phyloP scores from a whole-genome alignment of 1,140 invertebrate species.

The Venturia canescens region DNA sequence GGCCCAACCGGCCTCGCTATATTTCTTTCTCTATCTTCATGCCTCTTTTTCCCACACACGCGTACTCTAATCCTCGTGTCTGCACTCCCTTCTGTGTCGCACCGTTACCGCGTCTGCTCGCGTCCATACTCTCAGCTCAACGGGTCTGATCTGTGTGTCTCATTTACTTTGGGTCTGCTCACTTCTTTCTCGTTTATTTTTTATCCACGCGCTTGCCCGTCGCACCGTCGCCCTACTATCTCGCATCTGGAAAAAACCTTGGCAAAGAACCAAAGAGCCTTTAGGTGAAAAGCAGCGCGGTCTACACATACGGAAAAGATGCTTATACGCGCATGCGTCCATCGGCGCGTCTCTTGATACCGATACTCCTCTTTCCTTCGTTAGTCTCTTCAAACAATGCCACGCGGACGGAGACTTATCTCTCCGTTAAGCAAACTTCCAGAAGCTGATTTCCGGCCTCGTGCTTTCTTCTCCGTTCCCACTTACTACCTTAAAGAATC shows the following conservation, averaged over 20 bases:
- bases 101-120: neutral
- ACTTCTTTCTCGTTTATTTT: neutral
- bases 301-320: neutral
- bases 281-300: neutral
- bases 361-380: conserved; percentile 42
- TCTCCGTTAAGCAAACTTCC: conserved; percentile 39
- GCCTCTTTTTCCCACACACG: neutral
- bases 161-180: neutral
- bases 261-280: conserved; percentile 38
- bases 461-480: neutral
- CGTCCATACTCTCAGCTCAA: neutral
- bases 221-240: conserved; percentile 11
- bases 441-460: conserved; percentile 26
- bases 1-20: no score
- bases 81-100: neutral
- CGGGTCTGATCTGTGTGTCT: neutral
- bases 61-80: neutral
- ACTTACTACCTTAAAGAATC: neutral
- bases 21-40: conserved; percentile 16
- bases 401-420: conserved; percentile 34
- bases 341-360: conserved; percentile 16
- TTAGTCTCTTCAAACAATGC: conserved; percentile 47
- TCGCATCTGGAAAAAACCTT: conserved; percentile 22
- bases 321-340: neutral
- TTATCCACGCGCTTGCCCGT: neutral